These are phyloP conservation scores for Potamarius usumacintae DNA, from an alignment of 2,113 vertebrate genomes.

Conservation along the genomic window DNA sequence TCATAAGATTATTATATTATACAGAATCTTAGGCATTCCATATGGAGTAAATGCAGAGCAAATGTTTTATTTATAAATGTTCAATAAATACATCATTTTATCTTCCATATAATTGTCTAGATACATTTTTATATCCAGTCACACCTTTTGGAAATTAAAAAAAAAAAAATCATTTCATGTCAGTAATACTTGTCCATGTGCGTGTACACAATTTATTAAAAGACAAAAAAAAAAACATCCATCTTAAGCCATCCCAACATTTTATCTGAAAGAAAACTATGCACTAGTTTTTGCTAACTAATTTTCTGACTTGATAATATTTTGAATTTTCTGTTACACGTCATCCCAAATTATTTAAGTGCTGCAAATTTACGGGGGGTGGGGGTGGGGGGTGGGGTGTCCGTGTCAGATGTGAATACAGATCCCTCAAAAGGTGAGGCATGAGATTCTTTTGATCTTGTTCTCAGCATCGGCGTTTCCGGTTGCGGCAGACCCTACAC, in stretches of 20 bases:
- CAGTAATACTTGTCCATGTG: not conserved
- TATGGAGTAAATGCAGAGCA: not conserved
- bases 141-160: not conserved
- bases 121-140: not conserved
- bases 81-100: not conserved
- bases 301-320: not conserved
- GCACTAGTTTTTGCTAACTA: not conserved
- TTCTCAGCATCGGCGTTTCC: conserved; percentile 56
- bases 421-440: conserved; percentile 38
- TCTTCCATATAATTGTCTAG: not conserved
- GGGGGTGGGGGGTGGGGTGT: conserved; percentile 19
- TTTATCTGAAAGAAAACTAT: not conserved
- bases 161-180: not conserved
- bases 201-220: not conserved
- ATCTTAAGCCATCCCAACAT: not conserved
- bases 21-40: not conserved
- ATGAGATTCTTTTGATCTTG: conserved; percentile 55
- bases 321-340: not conserved
- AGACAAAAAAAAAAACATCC: not conserved
- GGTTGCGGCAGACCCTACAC: conserved; percentile 83
- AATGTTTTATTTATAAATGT: not conserved
- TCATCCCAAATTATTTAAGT: conserved; percentile 15
- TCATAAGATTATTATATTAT: conserved; percentile 26
- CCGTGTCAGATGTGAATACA: conserved; percentile 44
- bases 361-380: conserved; percentile 2